These are phyloP conservation scores for Chelonia mydas DNA, from an alignment of 2,797 vertebrate genomes.

Conservation along the genomic window DNA sequence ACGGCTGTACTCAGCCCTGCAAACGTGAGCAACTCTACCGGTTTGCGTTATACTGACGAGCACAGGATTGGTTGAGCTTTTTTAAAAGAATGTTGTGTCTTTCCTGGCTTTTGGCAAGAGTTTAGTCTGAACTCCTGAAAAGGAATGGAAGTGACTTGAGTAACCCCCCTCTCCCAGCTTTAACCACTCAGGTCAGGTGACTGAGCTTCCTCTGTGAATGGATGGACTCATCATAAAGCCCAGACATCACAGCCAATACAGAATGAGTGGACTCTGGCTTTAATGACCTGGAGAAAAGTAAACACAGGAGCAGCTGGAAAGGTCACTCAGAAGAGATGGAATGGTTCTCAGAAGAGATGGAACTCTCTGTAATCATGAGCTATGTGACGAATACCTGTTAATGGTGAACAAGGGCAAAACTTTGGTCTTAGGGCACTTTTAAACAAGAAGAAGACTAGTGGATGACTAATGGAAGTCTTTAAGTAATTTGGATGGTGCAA, in stretches of 20 bases:
- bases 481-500: neutral
- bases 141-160: neutral
- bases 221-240: neutral
- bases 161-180: neutral
- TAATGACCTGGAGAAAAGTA: neutral
- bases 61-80: neutral
- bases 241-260: conserved; percentile 36
- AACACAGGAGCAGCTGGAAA: conserved; percentile 11
- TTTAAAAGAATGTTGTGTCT: neutral
- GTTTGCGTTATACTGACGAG: neutral
- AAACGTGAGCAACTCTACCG: rapidly evolving
- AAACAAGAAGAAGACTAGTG: neutral
- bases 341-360: neutral
- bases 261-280: neutral
- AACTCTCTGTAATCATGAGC: neutral
- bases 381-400: neutral
- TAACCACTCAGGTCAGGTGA: neutral
- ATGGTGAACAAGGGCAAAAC: neutral
- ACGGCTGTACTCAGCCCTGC: neutral
- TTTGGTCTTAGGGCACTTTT: neutral
- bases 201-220: neutral
- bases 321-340: neutral
- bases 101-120: neutral
- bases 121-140: neutral
- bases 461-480: neutral